Base-by-base conservation (phyloP, 92 coral and sea anemone genomes). In the Meandrina meandrites region DNA sequence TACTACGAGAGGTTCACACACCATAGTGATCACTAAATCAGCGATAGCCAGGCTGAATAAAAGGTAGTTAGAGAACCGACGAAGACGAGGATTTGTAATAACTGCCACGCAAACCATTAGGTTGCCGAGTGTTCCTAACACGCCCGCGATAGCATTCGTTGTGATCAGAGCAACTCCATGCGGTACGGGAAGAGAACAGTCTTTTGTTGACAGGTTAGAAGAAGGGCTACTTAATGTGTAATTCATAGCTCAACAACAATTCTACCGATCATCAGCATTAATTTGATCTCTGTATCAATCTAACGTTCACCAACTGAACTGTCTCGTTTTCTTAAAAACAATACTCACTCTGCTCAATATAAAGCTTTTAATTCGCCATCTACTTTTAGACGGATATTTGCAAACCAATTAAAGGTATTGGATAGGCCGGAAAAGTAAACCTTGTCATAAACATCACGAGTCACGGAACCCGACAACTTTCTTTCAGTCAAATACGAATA, bases 1-100 rank as follows among this genome's bases (percentile, higher is more conserved):
- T 4, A 85, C 30, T 2, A 85, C 45, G 4, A 77, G 56, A 8
- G 93, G 93, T 28, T 87, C 90, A 27, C 88, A 85, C 9, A 78
- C 17, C 91, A 78, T 28, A 15, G 91, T 78, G 11, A 62, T 81
- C 58, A 90, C 76, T 28, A 90, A 45, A 70, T 90, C 92, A 28
- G 92, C 92, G n/a, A 90, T 74, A n/a, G 92, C 92, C 42, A 90
- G 80, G 37, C 92, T 90, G 15, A 81, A 50, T 27, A 90, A 72
- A 75, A 86, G 89, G 80, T 57, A 81, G 76, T 90, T 90, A 12
- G 90, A 73, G 45, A 64, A 27, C 12, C 81, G 79, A 22, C 92
- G 90, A 22, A 86, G 90, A 37, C 75, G 74, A 19, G 87, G 80
- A 27, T 83, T 90, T 22, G 75, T 76, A 8, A 78, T 28, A 5